A percentile compares a stretch with the other conserved stretches of the same genome.
Conservation (phyloP, 2,113 vertebrate species). For the Syrrhaptes paradoxus region DNA sequence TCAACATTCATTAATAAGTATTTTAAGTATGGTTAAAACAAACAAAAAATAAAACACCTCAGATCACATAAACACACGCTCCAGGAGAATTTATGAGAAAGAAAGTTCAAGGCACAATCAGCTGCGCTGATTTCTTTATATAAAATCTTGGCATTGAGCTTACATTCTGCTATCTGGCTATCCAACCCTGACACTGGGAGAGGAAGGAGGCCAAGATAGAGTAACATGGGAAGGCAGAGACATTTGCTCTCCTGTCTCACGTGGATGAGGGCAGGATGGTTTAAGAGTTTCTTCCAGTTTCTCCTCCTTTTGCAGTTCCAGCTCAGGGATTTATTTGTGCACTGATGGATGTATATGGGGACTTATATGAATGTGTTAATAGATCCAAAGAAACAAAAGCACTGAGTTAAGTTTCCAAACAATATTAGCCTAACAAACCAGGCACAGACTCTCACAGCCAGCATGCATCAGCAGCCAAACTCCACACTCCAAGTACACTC, state of each 20-base stretch:
- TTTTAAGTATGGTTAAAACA: not conserved
- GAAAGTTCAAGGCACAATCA: constrained; percentile 2
- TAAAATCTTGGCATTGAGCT: not conserved
- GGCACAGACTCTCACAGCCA: not conserved
- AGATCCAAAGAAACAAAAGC: not conserved
- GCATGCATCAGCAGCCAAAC: not conserved
- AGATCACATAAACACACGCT: not conserved
- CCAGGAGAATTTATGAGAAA: not conserved
- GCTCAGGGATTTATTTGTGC: not conserved
- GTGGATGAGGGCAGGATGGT: not conserved
- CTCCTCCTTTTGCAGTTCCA: not conserved
- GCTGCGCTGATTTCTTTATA: not conserved
- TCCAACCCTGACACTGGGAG: not conserved
- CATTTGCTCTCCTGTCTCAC: not conserved
- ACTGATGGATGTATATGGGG: not conserved
- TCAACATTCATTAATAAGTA: not conserved
- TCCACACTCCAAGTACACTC: not conserved
- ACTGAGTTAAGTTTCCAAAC: not conserved
- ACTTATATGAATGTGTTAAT: not conserved
- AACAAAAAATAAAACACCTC: not conserved
- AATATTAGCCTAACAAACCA: not conserved
- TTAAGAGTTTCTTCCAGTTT: not conserved
- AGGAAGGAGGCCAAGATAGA: not conserved
- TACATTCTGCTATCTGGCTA: not conserved
- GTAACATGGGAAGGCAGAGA: not conserved